These are phyloP conservation scores for Lithodes maja DNA, from an alignment of 2,888 invertebrate species.

Conservation along the genomic window DNA sequence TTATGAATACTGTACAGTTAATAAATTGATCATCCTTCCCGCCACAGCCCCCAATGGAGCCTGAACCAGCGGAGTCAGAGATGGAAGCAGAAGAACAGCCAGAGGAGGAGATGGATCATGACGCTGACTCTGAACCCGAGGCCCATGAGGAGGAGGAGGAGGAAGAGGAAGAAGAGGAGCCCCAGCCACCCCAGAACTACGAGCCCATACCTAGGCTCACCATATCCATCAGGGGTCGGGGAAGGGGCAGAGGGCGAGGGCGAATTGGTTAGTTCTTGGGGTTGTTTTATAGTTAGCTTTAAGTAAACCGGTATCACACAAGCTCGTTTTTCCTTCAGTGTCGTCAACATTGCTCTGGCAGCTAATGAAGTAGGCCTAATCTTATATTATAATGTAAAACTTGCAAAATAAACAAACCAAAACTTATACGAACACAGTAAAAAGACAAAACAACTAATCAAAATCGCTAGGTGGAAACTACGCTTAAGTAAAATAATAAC, in stretches of 20 bases:
- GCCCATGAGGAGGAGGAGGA: slow-evolving; percentile 59
- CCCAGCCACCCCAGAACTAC: slow-evolving; percentile 67
- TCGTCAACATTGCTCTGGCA: no score
- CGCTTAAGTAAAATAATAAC: no score
- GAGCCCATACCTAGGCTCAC: slow-evolving; percentile 71
- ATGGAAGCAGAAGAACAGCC: slow-evolving; percentile 45
- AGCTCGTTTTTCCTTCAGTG: no score
- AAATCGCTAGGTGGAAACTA: no score
- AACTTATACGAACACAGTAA: no score
- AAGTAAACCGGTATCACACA: no score
- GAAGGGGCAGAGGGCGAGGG: slow-evolving; percentile 63
- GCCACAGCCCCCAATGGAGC: slow-evolving; percentile 32
- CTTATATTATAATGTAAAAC: no score
- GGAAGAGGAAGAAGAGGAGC: slow-evolving; percentile 64
- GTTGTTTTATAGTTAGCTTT: no score
- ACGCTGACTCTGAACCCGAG: slow-evolving; percentile 59
- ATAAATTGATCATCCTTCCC: neutral
- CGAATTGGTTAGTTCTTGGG: slow-evolving; percentile 58
- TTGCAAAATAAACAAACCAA: no score
- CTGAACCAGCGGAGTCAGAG: slow-evolving; percentile 49
- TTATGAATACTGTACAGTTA: no score
- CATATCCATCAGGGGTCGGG: slow-evolving; percentile 70
- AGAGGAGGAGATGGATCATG: slow-evolving; percentile 63
- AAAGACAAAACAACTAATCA: no score
- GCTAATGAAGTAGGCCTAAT: no score